Evolutionary conservation across 2,797 vertebrate species (phyloP).

Genomic region (Ptychadena robeensis): DNA sequence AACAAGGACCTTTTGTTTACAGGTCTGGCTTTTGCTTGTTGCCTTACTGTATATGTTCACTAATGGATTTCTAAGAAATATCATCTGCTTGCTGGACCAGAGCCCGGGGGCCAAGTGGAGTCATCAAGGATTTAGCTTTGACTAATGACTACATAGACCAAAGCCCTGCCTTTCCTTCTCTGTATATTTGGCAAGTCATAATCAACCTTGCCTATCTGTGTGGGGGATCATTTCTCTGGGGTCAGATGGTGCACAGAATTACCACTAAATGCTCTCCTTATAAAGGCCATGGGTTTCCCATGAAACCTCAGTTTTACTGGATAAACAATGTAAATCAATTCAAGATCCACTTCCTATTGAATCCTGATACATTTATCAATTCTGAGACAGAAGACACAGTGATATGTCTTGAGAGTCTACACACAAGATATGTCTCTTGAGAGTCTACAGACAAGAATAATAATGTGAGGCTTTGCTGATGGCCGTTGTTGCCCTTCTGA

Average conservation of each 20-base stretch:
- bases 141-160: neutral
- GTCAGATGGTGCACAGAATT: neutral
- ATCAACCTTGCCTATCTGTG: neutral
- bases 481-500: no score
- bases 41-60: neutral
- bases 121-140: neutral
- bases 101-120: neutral
- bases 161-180: neutral
- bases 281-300: no score
- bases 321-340: no score
- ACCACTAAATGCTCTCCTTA: no score
- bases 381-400: no score
- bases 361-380: no score
- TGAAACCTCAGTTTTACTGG: no score
- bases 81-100: neutral
- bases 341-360: no score
- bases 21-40: neutral
- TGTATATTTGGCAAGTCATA: neutral
- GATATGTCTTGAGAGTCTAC: no score
- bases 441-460: no score
- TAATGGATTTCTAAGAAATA: slow-evolving; percentile 1
- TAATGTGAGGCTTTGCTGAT: no score
- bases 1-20: slow-evolving; percentile 52
- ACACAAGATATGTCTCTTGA: no score
- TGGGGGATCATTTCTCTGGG: neutral